phyloP scores from a whole-genome alignment of 2,797 vertebrate species.

The Fistularia tabacaria region DNA sequence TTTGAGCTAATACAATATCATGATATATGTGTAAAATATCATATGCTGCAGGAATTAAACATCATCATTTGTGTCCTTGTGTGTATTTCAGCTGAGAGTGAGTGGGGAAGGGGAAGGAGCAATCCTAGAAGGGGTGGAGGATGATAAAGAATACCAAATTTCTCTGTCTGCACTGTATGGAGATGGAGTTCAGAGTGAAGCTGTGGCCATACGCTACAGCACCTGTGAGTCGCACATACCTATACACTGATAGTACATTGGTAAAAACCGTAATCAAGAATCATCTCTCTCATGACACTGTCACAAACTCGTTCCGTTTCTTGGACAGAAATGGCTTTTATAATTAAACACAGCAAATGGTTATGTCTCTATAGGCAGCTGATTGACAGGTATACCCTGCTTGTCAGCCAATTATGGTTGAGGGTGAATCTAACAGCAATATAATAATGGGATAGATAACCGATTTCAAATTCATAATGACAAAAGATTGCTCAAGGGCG shows the following conservation, averaged over 20 bases:
- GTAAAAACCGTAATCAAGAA: not conserved
- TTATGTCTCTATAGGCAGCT: too few species aligned
- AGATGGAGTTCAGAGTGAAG: conserved; percentile 87
- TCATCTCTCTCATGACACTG: too few species aligned
- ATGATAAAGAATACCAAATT: conserved; percentile 86
- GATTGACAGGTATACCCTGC: too few species aligned
- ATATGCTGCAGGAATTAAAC: not conserved
- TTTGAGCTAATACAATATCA: too few species aligned
- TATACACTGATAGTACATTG: not conserved
- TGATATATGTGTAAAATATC: too few species aligned
- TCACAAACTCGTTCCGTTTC: too few species aligned
- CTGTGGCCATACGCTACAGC: conserved; percentile 82
- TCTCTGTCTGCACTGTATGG: conserved; percentile 88
- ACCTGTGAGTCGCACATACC: conserved; percentile 78
- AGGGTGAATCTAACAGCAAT: too few species aligned
- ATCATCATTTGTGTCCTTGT: not conserved
- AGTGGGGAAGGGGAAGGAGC: conserved; percentile 76
- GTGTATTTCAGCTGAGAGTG: conserved; percentile 75
- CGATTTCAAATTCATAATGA: too few species aligned
- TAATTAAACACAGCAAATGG: too few species aligned
- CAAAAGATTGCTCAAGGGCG: not conserved
- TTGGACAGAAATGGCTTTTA: too few species aligned
- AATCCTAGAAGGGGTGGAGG: conserved; percentile 80
- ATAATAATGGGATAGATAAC: too few species aligned
- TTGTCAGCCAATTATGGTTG: too few species aligned